Evolutionary conservation across 1,140 invertebrate genomes (phyloP).

Genomic region (Bombus polaris): DNA sequence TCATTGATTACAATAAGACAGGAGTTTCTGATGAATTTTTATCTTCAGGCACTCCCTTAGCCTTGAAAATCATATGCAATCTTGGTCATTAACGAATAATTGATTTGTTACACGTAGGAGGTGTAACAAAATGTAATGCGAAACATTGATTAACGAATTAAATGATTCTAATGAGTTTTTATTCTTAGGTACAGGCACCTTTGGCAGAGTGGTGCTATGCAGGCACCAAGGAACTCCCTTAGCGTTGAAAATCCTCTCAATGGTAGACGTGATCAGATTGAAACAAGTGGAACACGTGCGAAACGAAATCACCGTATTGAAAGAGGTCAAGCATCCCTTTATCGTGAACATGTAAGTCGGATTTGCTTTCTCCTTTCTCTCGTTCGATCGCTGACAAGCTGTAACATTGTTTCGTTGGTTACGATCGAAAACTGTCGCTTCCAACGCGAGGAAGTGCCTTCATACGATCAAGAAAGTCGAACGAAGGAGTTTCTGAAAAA

Average conservation of each 20-base stretch:
- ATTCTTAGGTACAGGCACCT: constrained; percentile 94
- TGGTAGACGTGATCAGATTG: constrained; percentile 94
- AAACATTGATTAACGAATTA: background rate
- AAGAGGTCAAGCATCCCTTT: constrained; percentile 95
- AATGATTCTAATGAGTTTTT: background rate
- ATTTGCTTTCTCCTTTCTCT: constrained; percentile 27
- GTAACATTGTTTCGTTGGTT: background rate
- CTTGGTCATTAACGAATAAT: too few relatives aligned
- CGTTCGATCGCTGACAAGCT: background rate
- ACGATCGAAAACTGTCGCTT: background rate
- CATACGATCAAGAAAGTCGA: constrained; percentile 41
- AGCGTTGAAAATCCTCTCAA: constrained; percentile 96
- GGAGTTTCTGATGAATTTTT: too few relatives aligned
- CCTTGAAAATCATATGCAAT: too few relatives aligned
- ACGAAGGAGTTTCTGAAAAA: constrained; percentile 10
- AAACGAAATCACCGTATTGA: constrained; percentile 95
- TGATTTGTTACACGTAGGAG: too few relatives aligned
- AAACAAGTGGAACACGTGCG: constrained; percentile 98
- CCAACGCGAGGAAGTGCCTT: background rate
- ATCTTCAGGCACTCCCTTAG: too few relatives aligned
- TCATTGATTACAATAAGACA: too few relatives aligned
- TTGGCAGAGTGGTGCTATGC: constrained; percentile 94
- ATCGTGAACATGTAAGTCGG: constrained; percentile 95
- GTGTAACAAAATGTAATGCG: too few relatives aligned
- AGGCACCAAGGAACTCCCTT: constrained; percentile 87